A percentile compares a stretch with the other conserved stretches of the same genome.
phyloP scores from a whole-genome alignment of 2,888 invertebrate genomes.

The Epistrophe eligans region DNA sequence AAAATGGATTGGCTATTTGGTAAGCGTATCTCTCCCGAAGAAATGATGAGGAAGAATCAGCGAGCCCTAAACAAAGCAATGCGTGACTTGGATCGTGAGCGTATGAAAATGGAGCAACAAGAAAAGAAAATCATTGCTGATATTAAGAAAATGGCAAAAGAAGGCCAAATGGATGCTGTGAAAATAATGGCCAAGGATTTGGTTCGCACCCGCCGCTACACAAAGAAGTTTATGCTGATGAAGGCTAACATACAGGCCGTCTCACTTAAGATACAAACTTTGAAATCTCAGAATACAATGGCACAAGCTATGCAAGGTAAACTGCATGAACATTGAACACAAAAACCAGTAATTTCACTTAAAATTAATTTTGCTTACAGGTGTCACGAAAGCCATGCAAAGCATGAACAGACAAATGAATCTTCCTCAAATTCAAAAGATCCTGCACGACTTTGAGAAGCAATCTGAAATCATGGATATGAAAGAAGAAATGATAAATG shows the following conservation, averaged over 20 bases:
- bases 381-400: slow-evolving; percentile 99
- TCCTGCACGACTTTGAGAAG: slow-evolving; percentile 98
- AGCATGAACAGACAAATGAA: slow-evolving; percentile 99
- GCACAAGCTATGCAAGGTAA: slow-evolving; percentile 98
- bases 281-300: slow-evolving; percentile 99
- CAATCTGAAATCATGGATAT: slow-evolving; percentile 99
- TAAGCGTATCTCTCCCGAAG: slow-evolving; percentile 97
- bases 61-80: slow-evolving; percentile 98
- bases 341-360: neutral
- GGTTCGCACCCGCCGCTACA: slow-evolving; percentile 96
- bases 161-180: slow-evolving; percentile 99
- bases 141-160: slow-evolving; percentile 99
- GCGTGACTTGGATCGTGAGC: slow-evolving; percentile 97
- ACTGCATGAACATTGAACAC: slow-evolving; percentile 4
- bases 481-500: slow-evolving; percentile 99
- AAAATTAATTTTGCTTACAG: slow-evolving; percentile 73
- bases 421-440: slow-evolving; percentile 99
- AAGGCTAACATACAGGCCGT: slow-evolving; percentile 99
- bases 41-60: slow-evolving; percentile 99
- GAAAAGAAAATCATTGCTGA: slow-evolving; percentile 99
- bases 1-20: slow-evolving; percentile 98
- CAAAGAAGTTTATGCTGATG: slow-evolving; percentile 99
- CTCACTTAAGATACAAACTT: slow-evolving; percentile 97
- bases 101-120: slow-evolving; percentile 98
- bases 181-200: slow-evolving; percentile 99